Conservation (phyloP, 2,113 vertebrate genomes). For the Taxidea taxus region DNA sequence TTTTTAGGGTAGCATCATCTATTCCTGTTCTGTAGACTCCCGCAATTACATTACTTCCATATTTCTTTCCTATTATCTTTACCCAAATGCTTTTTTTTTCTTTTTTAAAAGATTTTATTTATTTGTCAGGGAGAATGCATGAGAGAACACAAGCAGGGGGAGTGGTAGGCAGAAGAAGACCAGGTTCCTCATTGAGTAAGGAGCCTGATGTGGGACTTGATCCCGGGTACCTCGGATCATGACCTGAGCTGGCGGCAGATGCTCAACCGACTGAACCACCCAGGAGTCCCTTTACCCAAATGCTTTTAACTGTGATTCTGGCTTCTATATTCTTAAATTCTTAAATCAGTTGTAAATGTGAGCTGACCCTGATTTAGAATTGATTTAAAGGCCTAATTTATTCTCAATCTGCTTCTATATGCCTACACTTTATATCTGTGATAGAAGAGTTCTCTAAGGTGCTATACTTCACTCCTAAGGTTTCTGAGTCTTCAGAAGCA, state of each 20-base stretch:
- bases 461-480: not conserved
- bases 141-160: no score
- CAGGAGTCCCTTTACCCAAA: not conserved
- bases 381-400: constrained; percentile 22
- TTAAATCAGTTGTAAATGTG: not conserved
- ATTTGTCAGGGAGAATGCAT: no score
- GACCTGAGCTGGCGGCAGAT: no score
- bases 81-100: not conserved
- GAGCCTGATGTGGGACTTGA: no score
- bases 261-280: no score
- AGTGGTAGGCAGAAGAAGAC: no score
- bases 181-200: no score
- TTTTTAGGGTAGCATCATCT: not conserved
- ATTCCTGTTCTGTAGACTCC: not conserved
- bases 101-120: no score
- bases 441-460: not conserved
- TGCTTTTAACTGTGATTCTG: not conserved
- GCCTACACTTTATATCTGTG: not conserved
- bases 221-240: no score
- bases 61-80: not conserved
- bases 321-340: not conserved
- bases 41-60: not conserved
- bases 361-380: not conserved
- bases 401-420: not conserved
- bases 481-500: not conserved